These are phyloP conservation scores for Hemiscyllium ocellatum DNA, from an alignment of 2,113 vertebrate species.

Conservation along the genomic window DNA sequence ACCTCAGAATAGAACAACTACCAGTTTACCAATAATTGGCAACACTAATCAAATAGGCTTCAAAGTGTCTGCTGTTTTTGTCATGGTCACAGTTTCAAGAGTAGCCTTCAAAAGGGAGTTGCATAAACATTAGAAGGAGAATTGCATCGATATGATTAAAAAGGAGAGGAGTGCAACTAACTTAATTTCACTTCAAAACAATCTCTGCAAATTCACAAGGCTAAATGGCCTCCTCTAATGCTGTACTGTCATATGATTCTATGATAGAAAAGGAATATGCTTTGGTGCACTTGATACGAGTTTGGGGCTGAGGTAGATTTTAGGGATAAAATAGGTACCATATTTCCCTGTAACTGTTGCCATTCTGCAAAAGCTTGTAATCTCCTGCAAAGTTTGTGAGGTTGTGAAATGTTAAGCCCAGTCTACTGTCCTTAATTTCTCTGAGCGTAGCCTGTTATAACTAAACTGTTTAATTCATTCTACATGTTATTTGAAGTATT, in stretches of 20 bases:
- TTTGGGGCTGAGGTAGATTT: background rate
- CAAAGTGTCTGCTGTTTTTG: background rate
- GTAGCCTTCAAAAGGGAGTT: background rate
- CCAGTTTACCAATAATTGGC: background rate
- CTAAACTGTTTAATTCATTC: background rate
- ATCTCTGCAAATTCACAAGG: background rate
- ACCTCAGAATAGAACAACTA: background rate
- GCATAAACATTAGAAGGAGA: background rate
- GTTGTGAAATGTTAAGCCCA: background rate
- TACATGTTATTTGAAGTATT: background rate
- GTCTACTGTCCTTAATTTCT: background rate
- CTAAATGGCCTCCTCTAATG: background rate
- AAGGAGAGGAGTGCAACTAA: background rate
- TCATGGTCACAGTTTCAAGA: background rate
- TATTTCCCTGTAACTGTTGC: background rate
- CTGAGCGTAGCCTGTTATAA: background rate
- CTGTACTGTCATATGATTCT: too few relatives aligned
- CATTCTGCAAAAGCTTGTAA: background rate
- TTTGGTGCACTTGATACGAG: background rate
- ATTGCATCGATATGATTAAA: background rate
- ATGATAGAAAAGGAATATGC: background rate
- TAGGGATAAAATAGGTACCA: background rate
- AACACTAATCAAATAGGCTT: background rate
- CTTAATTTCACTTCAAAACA: background rate
- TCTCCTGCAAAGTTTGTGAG: too few relatives aligned